Evolutionary conservation across 2,113 vertebrate species (phyloP), one percentile per base, ranked within the genome.

Genomic region (Charina bottae): DNA sequence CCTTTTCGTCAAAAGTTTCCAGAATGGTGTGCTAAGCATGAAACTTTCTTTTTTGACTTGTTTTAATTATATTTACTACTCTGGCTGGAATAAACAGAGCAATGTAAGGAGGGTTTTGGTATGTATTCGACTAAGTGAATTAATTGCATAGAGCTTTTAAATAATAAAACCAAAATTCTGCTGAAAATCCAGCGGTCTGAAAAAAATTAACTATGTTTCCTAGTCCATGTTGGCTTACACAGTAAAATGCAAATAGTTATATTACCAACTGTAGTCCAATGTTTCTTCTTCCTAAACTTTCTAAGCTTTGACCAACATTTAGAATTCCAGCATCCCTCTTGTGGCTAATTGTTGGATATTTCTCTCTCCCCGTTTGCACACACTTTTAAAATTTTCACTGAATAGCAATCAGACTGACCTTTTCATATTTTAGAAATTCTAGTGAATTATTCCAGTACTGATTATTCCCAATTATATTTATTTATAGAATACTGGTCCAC

Each of bases 371-470:
- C 33, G 37, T 15, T 78, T 78, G 17, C 15, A 78, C 15, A 37
- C 13, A 19, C 2, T 88, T 64, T 26, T 37, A 92, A 64, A 28
- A 46, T 23, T 90, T 89, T 90, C 90, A 89, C 53, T 85, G 92
- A 89, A 94, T 87, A 90, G 91, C 86, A 11, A 88, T 24, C 56
- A 92, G 21, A 83, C 78, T 88, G 87, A 42, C 91, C 64, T 92
- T 88, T 92, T 88, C 84, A 72, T 90, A 54, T 84, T 53, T 92
- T 93, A 92, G 78, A 90, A 90, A 56, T 86, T 91, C 78, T 60
- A 89, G 62, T 87, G 90, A 93, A 87, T 83, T n/a, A 33, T 87
- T 95, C 88, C 90, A 94, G 83, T 4, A 33, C 88, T 91, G 92
- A 89, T 93, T 93, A 92, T 91, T 53, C 54, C 15, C 49, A 15